Evolutionary conservation across 2,888 invertebrate species (phyloP).

Genomic region (Hypomecis atomaria): DNA sequence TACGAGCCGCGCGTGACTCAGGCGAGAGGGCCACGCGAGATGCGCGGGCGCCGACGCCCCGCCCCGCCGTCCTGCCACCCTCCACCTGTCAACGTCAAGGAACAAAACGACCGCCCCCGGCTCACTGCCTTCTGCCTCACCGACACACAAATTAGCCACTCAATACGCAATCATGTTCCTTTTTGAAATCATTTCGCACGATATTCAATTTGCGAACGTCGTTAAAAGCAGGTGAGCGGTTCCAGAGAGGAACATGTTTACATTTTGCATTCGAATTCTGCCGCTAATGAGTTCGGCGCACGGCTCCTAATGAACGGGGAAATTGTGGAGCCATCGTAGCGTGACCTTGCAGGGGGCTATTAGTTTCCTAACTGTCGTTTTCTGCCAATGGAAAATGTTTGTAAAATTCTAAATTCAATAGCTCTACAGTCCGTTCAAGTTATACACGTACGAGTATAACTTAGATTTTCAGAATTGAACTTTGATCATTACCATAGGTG

Average conservation of each 20-base stretch:
- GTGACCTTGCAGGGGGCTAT: conserved; percentile 14
- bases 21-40: conserved; percentile 83
- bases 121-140: conserved; percentile 25
- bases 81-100: conserved; percentile 63
- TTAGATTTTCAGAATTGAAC: no score
- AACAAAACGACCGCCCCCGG: conserved; percentile 55
- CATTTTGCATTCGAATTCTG: conserved; percentile 49
- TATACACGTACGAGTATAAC: no score
- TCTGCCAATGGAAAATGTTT: background rate
- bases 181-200: conserved; percentile 59
- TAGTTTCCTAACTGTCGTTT: background rate
- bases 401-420: no score
- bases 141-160: conserved; percentile 57
- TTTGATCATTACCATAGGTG: no score
- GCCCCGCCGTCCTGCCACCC: conserved; percentile 57
- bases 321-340: conserved; percentile 14
- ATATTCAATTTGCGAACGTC: conserved; percentile 53
- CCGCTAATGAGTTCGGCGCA: conserved; percentile 45
- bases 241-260: conserved; percentile 46
- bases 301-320: conserved; percentile 31
- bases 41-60: conserved; percentile 71
- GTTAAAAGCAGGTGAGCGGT: conserved; percentile 35
- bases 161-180: conserved; percentile 53
- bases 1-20: conserved; percentile 84
- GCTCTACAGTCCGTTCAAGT: no score